Evolutionary conservation across 37 sponge, comb jelly and placozoan genomes (phyloP).

Genomic region (Eunapius fragilis): DNA sequence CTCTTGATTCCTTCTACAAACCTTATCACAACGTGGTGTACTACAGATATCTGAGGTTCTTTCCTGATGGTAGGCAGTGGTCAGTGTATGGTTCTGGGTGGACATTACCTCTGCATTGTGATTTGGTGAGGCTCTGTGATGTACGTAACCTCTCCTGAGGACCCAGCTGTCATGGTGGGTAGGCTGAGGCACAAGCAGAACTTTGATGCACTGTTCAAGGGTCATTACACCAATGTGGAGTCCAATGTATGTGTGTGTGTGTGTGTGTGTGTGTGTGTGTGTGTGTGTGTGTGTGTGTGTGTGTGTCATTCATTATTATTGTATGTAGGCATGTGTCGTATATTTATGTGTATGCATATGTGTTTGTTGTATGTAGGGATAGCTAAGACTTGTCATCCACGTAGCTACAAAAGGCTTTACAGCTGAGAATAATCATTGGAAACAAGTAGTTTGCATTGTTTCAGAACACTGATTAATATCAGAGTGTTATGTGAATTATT

Average conservation of each 20-base stretch:
- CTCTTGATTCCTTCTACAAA: conserved; percentile 76
- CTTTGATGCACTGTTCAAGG: conserved; percentile 37
- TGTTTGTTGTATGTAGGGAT: too few species aligned
- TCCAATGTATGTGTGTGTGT: conserved; percentile 23
- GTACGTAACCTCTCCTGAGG: conserved; percentile 70
- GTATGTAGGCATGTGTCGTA: too few species aligned
- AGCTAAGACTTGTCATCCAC: too few species aligned
- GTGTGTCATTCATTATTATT: too few species aligned
- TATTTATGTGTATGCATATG: too few species aligned
- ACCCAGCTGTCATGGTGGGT: conserved; percentile 48
- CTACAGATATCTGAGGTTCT: conserved; percentile 80
- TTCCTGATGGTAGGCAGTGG: conserved; percentile 70
- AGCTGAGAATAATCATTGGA: too few species aligned
- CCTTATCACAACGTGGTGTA: conserved; percentile 85
- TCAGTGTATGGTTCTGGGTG: too few species aligned
- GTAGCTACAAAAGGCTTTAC: too few species aligned
- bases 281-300: conserved; percentile 18
- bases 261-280: background rate
- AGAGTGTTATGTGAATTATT: too few species aligned
- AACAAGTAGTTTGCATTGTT: too few species aligned
- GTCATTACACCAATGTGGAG: conserved; percentile 39
- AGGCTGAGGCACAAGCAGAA: conserved; percentile 42
- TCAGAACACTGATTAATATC: too few species aligned
- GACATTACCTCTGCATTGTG: too few species aligned
- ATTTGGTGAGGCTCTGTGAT: conserved; percentile 69